Evolutionary conservation across 2,797 vertebrate species (phyloP).

Genomic region (Podarcis siculus): DNA sequence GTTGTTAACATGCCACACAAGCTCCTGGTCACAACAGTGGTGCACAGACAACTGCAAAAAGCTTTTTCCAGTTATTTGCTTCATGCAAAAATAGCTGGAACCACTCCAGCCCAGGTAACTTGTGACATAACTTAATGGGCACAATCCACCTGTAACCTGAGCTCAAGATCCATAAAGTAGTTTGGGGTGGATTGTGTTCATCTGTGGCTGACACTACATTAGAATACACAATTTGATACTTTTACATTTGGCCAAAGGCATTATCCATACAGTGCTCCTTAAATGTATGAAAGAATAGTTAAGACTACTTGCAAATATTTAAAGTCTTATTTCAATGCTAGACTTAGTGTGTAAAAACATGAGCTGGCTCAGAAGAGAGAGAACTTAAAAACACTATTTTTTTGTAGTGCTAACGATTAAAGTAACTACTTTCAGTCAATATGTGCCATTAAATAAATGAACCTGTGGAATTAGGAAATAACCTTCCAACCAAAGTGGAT

Average conservation of each 20-base stretch:
- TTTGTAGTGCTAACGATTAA: constrained; percentile 78
- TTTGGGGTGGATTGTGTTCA: constrained; percentile 15
- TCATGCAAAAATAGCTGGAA: constrained; percentile 25
- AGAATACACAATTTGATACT: neutral
- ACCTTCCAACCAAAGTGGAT: constrained; percentile 94
- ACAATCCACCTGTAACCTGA: neutral
- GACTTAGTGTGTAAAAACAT: constrained; percentile 80
- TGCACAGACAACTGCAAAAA: constrained; percentile 28
- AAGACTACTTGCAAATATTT: constrained; percentile 71
- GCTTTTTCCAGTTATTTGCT: constrained; percentile 31
- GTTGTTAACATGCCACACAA: constrained; percentile 24
- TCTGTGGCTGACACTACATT: constrained; percentile 28
- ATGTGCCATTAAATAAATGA: constrained; percentile 92
- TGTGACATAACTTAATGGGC: neutral
- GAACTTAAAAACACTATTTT: constrained; percentile 78
- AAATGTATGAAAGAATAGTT: constrained; percentile 46
- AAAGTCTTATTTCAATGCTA: constrained; percentile 75
- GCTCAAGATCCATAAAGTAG: neutral
- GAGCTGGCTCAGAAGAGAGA: constrained; percentile 96
- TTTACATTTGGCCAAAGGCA: constrained; percentile 59
- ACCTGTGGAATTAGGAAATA: constrained; percentile 87
- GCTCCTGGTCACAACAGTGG: neutral
- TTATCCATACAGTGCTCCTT: constrained; percentile 51
- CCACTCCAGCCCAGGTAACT: constrained; percentile 7
- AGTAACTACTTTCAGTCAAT: constrained; percentile 84